Percentiles rank a stretch among this genome's conserved stretches.
phyloP scores from a whole-genome alignment of 2,113 vertebrate species.

The Tursiops truncatus region DNA sequence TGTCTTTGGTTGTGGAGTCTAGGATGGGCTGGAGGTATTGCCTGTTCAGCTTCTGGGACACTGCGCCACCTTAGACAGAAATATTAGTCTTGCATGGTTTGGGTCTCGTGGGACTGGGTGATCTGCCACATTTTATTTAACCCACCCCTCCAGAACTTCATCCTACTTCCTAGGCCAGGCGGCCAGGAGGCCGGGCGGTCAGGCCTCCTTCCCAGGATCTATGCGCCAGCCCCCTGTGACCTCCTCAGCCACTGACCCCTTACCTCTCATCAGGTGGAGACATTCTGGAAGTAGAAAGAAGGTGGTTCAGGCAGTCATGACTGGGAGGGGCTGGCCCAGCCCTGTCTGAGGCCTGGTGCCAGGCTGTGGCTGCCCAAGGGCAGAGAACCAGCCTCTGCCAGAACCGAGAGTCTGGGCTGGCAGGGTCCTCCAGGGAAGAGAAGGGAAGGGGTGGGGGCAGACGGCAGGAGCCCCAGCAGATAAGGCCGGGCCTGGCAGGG shows the following conservation, averaged over 20 bases:
- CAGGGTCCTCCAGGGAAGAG: constrained; percentile 47
- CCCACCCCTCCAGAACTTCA: neutral
- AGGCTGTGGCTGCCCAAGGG: constrained; percentile 51
- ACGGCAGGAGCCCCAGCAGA: neutral
- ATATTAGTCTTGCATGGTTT: neutral
- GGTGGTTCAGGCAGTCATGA: constrained; percentile 51
- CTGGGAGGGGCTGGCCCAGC: constrained; percentile 68
- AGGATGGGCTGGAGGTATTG: neutral
- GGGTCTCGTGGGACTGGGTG: neutral
- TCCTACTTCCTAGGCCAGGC: neutral
- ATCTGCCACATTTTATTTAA: neutral
- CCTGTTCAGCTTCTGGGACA: neutral
- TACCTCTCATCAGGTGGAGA: constrained; percentile 24
- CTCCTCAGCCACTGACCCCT: neutral
- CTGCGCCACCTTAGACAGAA: neutral
- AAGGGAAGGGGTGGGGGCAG: neutral
- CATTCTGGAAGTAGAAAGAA: constrained; percentile 31
- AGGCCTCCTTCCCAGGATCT: neutral
- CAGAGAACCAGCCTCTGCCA: constrained; percentile 68
- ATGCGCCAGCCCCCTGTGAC: neutral
- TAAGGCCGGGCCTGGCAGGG: constrained; percentile 52
- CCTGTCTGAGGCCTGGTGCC: constrained; percentile 73
- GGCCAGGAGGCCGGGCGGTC: neutral
- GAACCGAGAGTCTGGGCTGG: constrained; percentile 62
- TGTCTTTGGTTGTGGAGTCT: neutral